Base-by-base conservation (phyloP, 1,140 invertebrate species). In the Rhyzopertha dominica region DNA sequence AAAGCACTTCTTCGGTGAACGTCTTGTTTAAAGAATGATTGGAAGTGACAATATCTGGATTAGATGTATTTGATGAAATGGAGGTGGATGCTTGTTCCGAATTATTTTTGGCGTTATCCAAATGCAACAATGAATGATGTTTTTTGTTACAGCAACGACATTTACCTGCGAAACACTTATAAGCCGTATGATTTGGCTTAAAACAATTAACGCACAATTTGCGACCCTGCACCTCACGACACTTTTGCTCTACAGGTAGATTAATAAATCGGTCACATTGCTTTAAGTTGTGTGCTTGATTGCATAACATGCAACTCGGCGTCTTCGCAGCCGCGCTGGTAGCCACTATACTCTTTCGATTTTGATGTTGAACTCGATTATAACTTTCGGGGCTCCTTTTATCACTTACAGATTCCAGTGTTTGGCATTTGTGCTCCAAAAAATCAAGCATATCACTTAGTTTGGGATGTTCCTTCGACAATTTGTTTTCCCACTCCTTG, bases 401-500 rank as follows among this genome's bases (percentile, higher is more conserved):
- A 28, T 42, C 16, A 12, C 13, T 38, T 16, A 19, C 20, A 13
- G 32, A 18, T 39, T 63, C 58, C 9, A 63, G 43, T 19, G 56
- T 51, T 38, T 56, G 46, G 45, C 58, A 58, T 42, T 43, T 48
- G 4, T 38, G 31, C 20, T 51, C 40, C 5, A 61, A 41, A 48
- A 65, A 63, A 28, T 43, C 49, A 28, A 43, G 47, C 2, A 66
- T 32, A 9, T 61, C 34, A 2, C 23, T 38, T 36, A 54, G 57
- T 9, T 49, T 55, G 5, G 61, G 56, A 31, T 59, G 26, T 32
- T 40, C 43, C 19, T 51, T 49, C 2, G 28, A 43, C 2, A 49
- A 24, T 5, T 51, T 43, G 7, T 50, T 49, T 47, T 65, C 59
- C 62, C 59, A 65, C 25, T 58, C 52, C 40, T 58, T 56, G 29